Base-by-base conservation (phyloP, 2,113 vertebrate genomes). In the Falcunculus frontatus region DNA sequence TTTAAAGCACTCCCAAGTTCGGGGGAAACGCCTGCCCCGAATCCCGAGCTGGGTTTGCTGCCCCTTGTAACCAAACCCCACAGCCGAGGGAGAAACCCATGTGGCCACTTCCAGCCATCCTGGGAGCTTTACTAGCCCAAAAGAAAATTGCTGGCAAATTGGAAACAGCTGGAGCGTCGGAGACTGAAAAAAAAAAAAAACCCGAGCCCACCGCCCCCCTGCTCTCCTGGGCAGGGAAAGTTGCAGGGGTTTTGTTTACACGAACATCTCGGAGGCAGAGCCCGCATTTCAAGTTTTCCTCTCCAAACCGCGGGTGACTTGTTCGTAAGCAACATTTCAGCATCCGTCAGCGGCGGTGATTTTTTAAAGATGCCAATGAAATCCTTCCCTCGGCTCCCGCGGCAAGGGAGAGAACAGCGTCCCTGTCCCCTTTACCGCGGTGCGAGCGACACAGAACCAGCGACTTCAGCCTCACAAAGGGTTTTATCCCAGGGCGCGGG, bases 101-200 rank as follows among this genome's bases (percentile, higher is more conserved):
- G 96, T 92, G 97, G 96, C 95, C 63, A 96, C 23, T 96, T 90
- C 85, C 95, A 95, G 95, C 96, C 96, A 92, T 94, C 90, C 91
- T 80, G 88, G 89, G 95, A 96, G 94, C 95, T 97, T 98, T 97
- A 97, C 96, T 97, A 95, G 97, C 96, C 97, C 96, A 93, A 56
- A 96, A 98, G 97, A 98, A 98, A 98, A 98, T 97, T 98, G 95
- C 96, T 96, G 96, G 89, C 89, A 98, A 97, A 98, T 97, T 97
- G 96, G 90, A 97, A 97, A 82, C 97, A 98, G 93, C 95, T 98
- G 97, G 19, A 80, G 37, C 12, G 27, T 9, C 56, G 87, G 73
- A 91, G 92, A 73, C 53, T 22, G 37, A 3, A 55, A 17, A 33
- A 44, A 41, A 62, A 4, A 6, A 44, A 41, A 62, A 4, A 6